Base-by-base conservation (phyloP, 2,888 invertebrate genomes). In the Drosophila kuntzei region DNA sequence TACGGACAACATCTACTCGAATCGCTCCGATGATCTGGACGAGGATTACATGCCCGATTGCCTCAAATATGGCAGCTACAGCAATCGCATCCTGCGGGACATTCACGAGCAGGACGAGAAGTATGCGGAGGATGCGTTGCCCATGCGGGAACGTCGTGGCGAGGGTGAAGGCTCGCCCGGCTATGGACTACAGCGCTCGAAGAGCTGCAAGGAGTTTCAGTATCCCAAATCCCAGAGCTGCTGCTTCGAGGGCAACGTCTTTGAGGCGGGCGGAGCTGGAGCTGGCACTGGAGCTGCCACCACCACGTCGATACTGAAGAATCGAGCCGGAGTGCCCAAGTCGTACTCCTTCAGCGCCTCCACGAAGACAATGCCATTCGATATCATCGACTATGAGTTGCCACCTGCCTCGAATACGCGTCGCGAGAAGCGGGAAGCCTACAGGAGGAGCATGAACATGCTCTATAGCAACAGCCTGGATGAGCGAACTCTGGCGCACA, bases 1-100 rank as follows among this genome's bases (percentile, higher is more conserved):
- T 53, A 92, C 92, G 54, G 92, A 92, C 76, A 92, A 92, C 70
- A 92, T 92, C 14, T 92, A 92, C 70, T 91, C 92, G 27, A 92
- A 92, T 76, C 90, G 91, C 47, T 92, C 92, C 3, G 92, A 92
- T 53, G 92, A 92, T 71, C 76, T 92, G 47, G 91, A 91, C 54
- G 91, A 91, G 55, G 92, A 92, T 50, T 92, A 91, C 58, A 86
- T 91, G 60, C 92, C 92, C 22, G 92, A 92, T 37, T 92, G 91
- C 72, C 76, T 92, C 14, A 91, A 91, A 50, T 91, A 92, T 36
- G 91, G 90, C 32, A 87, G 79, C 54, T 90, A 91, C 57, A 83
- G 85, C 62, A 89, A 90, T 62, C 83, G 89, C 29, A 89, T 89
- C 3, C 54, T 91, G 53, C 88, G 91, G n/a, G 91, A 92, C 64